phyloP scores from a whole-genome alignment of 2,113 vertebrate genomes.

The Trogon melanurus region DNA sequence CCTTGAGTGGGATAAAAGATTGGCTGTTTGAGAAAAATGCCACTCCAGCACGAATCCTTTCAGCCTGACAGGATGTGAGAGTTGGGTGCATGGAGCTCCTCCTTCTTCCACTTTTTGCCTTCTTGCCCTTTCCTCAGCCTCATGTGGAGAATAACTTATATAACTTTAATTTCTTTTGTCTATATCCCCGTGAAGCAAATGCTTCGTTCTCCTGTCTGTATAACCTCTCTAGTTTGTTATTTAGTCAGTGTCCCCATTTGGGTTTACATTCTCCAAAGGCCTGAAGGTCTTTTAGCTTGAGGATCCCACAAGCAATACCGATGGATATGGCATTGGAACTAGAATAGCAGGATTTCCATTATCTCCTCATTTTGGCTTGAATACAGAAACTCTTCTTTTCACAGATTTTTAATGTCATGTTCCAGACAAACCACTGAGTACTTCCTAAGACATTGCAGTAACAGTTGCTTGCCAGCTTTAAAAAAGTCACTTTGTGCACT shows the following conservation, averaged over 20 bases:
- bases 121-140: not conserved
- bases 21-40: not conserved
- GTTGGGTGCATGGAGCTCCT: not conserved
- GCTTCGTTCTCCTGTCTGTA: not conserved
- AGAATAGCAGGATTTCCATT: not conserved
- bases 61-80: not conserved
- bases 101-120: not conserved
- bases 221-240: not conserved
- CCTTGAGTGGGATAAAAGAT: not conserved
- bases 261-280: not conserved
- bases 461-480: not conserved
- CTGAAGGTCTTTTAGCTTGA: not conserved
- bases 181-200: not conserved
- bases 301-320: not conserved
- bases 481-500: not conserved
- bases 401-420: not conserved
- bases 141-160: not conserved
- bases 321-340: not conserved
- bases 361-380: not conserved
- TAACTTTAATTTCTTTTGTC: not conserved
- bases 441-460: not conserved
- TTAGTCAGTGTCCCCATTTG: rapidly evolving
- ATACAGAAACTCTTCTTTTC: not conserved
- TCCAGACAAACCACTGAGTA: not conserved
- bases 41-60: not conserved